These are phyloP conservation scores for Gavialis gangeticus DNA, from an alignment of 2,113 vertebrate genomes.

Conservation along the genomic window DNA sequence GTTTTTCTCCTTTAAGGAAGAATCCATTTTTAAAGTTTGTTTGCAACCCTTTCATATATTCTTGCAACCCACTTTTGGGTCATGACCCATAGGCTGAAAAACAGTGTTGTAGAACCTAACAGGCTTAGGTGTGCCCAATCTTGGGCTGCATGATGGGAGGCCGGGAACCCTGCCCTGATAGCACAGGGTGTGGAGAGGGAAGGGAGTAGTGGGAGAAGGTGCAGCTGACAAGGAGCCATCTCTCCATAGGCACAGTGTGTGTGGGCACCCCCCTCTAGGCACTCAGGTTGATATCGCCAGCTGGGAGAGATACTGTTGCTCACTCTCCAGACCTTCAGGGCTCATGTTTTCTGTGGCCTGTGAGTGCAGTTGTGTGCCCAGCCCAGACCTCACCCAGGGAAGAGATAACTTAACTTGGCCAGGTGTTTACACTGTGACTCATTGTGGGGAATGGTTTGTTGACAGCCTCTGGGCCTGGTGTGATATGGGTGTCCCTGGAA, in stretches of 20 bases:
- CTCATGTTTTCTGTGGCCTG: background rate
- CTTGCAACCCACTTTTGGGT: too few relatives aligned
- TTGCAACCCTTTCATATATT: too few relatives aligned
- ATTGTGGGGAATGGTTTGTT: background rate
- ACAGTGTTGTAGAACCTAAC: too few relatives aligned
- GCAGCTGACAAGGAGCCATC: too few relatives aligned
- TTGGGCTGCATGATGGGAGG: background rate
- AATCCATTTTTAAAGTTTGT: too few relatives aligned
- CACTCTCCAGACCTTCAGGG: background rate
- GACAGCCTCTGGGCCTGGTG: background rate
- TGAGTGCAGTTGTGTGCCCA: background rate
- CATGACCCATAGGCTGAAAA: too few relatives aligned
- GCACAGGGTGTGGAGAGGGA: background rate
- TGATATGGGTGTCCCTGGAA: background rate
- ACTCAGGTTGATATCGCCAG: too few relatives aligned
- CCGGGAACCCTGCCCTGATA: background rate
- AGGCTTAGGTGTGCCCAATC: too few relatives aligned
- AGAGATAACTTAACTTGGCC: background rate
- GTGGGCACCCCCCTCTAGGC: too few relatives aligned
- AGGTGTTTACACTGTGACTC: background rate
- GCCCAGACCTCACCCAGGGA: accelerated
- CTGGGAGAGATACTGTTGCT: background rate
- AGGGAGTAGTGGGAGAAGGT: background rate
- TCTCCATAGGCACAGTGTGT: too few relatives aligned
- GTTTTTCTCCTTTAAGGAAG: too few relatives aligned